These are phyloP conservation scores for Pediacus dermestoides DNA, from an alignment of 2,888 invertebrate genomes.

Conservation along the genomic window DNA sequence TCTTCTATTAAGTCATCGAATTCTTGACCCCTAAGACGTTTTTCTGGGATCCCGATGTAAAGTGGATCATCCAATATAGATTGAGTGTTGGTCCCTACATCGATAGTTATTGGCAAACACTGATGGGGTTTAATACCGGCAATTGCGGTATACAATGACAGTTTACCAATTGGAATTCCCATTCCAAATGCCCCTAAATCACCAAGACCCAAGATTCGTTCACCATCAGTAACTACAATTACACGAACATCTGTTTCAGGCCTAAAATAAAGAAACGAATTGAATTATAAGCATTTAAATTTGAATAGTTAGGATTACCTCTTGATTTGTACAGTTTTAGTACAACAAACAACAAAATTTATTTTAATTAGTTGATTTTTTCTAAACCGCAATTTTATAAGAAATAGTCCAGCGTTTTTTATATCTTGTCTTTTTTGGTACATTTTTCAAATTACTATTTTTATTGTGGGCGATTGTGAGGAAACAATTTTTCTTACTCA, in stretches of 20 bases:
- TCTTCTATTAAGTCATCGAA: conserved; percentile 96
- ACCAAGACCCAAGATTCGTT: conserved; percentile 94
- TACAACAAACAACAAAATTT: too few relatives aligned
- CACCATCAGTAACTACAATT: conserved; percentile 96
- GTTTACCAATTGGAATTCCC: conserved; percentile 98
- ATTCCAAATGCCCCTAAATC: conserved; percentile 97
- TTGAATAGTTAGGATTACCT: too few relatives aligned
- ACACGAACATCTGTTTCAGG: conserved; percentile 83
- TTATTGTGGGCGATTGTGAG: too few relatives aligned
- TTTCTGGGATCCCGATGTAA: conserved; percentile 89
- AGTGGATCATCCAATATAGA: conserved; percentile 84
- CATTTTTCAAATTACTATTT: too few relatives aligned
- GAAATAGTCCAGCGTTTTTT: too few relatives aligned
- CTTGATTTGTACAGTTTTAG: too few relatives aligned
- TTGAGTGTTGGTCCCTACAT: conserved; percentile 91
- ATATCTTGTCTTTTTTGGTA: too few relatives aligned
- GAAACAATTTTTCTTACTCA: too few relatives aligned
- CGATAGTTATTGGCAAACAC: conserved; percentile 90
- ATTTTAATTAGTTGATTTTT: too few relatives aligned
- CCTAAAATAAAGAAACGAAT: conserved; percentile 51
- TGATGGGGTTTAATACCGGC: conserved; percentile 95
- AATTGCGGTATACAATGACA: conserved; percentile 93
- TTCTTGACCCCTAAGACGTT: conserved; percentile 72
- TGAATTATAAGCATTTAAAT: too few relatives aligned
- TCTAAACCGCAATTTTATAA: too few relatives aligned